phyloP scores from a whole-genome alignment of 2,113 vertebrate species.

The Peromyscus leucopus region DNA sequence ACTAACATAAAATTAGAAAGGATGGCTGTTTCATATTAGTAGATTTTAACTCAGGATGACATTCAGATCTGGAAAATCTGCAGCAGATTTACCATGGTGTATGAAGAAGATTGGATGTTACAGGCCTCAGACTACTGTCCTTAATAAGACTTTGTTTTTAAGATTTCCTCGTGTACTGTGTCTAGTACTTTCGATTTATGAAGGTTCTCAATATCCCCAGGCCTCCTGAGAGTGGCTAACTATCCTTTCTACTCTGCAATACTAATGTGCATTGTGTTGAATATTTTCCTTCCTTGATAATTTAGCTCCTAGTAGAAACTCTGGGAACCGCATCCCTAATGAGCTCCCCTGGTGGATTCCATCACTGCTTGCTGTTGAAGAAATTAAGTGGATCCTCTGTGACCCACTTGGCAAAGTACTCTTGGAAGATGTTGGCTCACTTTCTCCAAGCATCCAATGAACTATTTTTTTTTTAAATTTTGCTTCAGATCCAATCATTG shows the following conservation, averaged over 20 bases:
- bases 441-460: not conserved
- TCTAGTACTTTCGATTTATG: not conserved
- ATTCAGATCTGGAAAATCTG: not conserved
- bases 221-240: not conserved
- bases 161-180: not conserved
- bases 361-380: not conserved
- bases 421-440: not conserved
- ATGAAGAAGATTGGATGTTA: not conserved
- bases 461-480: not conserved
- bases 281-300: not conserved
- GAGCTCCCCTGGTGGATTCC: not conserved
- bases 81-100: not conserved
- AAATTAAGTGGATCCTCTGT: not conserved
- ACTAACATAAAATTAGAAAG: slow-evolving; percentile 11
- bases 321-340: not conserved
- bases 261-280: not conserved
- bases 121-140: not conserved
- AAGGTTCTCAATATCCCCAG: not conserved
- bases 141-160: not conserved
- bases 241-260: not conserved
- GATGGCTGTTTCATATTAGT: not conserved
- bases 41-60: not conserved
- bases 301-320: not conserved
- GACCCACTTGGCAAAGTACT: not conserved
- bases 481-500: not conserved